A percentile compares a stretch with the other conserved stretches of the same genome.
Conservation (phyloP, 2,113 vertebrate genomes). For the Seriola rivoliana region DNA sequence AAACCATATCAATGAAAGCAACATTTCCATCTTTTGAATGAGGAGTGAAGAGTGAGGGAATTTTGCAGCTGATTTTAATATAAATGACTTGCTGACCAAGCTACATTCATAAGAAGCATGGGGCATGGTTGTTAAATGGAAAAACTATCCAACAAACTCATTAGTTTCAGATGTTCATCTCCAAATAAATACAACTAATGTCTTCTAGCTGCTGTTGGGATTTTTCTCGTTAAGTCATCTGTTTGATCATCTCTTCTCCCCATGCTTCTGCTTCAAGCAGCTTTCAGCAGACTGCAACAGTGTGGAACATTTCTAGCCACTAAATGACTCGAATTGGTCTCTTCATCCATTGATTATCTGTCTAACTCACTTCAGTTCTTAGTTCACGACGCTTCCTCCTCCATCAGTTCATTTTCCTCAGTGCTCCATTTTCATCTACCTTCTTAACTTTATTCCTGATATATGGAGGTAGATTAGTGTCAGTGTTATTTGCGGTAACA, state of each 20-base stretch:
- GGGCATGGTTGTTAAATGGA: background rate
- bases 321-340: background rate
- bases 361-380: background rate
- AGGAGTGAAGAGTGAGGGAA: slow-evolving; percentile 68
- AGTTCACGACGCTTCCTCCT: background rate
- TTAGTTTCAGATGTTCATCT: background rate
- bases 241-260: background rate
- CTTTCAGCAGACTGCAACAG: slow-evolving; percentile 33
- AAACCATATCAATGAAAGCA: background rate
- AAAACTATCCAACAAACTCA: background rate
- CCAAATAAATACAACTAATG: background rate
- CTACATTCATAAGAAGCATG: slow-evolving; percentile 29
- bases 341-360: slow-evolving; percentile 15
- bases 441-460: background rate
- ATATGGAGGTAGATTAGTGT: too few species aligned
- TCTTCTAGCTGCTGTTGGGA: background rate
- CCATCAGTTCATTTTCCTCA: background rate
- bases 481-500: too few species aligned
- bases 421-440: background rate
- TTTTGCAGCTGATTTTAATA: slow-evolving; percentile 79
- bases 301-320: slow-evolving; percentile 54
- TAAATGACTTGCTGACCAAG: slow-evolving; percentile 25
- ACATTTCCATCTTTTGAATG: background rate
- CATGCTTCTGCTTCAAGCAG: slow-evolving; percentile 30
- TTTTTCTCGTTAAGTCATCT: background rate